Evolutionary conservation across 2,113 vertebrate genomes (phyloP), one percentile per base, ranked within the genome.

Genomic region (Lethenteron reissneri): DNA sequence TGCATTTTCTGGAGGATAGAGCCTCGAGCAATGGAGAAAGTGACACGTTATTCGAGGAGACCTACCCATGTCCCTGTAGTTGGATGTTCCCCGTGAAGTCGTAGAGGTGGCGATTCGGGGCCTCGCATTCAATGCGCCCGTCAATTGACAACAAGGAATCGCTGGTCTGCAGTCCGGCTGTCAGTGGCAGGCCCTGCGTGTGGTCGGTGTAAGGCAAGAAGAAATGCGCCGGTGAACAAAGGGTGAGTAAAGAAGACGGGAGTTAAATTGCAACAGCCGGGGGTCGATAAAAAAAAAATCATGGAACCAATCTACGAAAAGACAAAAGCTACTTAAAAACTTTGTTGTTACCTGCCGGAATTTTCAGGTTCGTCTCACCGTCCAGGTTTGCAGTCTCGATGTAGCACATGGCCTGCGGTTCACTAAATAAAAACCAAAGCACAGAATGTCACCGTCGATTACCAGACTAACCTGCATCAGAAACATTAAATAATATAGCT

Each of bases 341-440:
- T 0, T 70, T 71, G 76, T 58, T 78, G 80, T 78, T 80, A 97
- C 94, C 86, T 99, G 94, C 82, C 94, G 82, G 82, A 78, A 99
- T 99, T 84, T 99, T 99, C 74, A 99, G 83, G 82, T 99, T 99
- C 56, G 94, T 99, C 80, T 99, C 94, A 76, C 94, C 94, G 75
- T 99, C 94, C 79, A 99, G 78, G 78, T 99, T 99, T 74, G 94
- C 96, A 8, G 94, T 99, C 83, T 99, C 91, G 21, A 99, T 99
- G 81, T 99, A 97, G 81, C 94, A 97, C 94, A 99, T 96, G 69
- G 88, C 89, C 78, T 99, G 94, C 8, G 94, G 94, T 78, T 99
- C 94, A 79, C 94, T 99, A 83, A 76, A 70, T 76, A 75, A 79
- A 72, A 74, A 76, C 77, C 76, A 73, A 19, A 71, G 77, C 8